Evolutionary conservation across 2,888 invertebrate genomes (phyloP).

Genomic region (Parelbella ahira): DNA sequence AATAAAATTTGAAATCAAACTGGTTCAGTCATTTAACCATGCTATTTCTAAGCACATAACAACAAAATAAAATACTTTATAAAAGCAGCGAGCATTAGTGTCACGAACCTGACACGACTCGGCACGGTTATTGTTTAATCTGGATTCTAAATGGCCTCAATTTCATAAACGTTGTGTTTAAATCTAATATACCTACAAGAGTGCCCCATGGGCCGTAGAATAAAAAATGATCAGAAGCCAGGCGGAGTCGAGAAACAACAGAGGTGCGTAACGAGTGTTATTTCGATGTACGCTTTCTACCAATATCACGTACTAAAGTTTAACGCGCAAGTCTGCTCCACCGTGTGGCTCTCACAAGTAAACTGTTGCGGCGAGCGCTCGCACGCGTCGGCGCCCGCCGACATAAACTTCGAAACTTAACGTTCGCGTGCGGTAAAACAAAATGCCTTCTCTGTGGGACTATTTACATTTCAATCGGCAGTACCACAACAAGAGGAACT

Average conservation of each 20-base stretch:
- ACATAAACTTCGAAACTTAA: constrained; percentile 35
- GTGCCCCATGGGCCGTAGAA: too few relatives aligned
- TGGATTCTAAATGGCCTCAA: constrained; percentile 4
- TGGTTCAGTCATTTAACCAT: constrained; percentile 1
- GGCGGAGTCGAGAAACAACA: not conserved
- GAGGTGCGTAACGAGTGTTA: not conserved
- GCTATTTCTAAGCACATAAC: constrained; percentile 3
- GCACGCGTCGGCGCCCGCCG: constrained; percentile 38
- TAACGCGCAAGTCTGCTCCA: constrained; percentile 63
- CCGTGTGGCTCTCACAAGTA: constrained; percentile 19
- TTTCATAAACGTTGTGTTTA: constrained; percentile 10
- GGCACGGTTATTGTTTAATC: constrained; percentile 14
- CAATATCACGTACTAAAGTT: constrained; percentile 38
- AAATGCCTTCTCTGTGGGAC: constrained; percentile 84
- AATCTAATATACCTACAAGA: too few relatives aligned
- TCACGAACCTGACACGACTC: constrained; percentile 18
- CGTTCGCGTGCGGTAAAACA: constrained; percentile 41
- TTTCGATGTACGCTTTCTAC: constrained; percentile 9
- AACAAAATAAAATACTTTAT: constrained; percentile 11
- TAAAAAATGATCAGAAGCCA: not conserved
- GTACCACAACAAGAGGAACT: constrained; percentile 80
- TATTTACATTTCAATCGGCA: constrained; percentile 75
- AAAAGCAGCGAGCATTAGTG: constrained; percentile 13
- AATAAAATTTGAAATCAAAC: not conserved
- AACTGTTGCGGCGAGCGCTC: constrained; percentile 27